Base-by-base conservation (phyloP, 2,797 vertebrate species). In the Falco concolor region DNA sequence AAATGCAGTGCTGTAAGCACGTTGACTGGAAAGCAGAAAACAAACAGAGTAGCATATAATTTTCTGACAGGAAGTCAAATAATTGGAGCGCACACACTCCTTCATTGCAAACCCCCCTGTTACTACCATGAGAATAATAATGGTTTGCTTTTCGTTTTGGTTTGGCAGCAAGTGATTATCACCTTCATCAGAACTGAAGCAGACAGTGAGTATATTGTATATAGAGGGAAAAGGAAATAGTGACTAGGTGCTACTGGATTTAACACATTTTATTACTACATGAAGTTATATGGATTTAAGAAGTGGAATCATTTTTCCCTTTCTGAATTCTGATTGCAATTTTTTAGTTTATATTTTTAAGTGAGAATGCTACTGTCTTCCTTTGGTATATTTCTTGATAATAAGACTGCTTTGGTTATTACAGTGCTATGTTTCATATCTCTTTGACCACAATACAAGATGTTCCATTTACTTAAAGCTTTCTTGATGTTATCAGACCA, bases 381-480 rank as follows among this genome's bases (percentile, higher is more conserved):
- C 59, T 59, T 69, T 70, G 44, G 12, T 38, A 18, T 85, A 77
- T 83, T 80, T 89, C 90, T 81, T 84, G 61, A 42, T 50, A 83
- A 57, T 18, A 73, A 44, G 60, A 73, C 36, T 63, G 19, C 60
- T 69, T 64, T 52, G 44, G 47, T 63, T 90, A 59, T 70, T 87
- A 83, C 22, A 67, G 53, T 30, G 56, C 36, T 60, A 36, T 7
- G 5, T 84, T 84, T 84, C 80, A 21, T 84, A 36, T 74, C 90
- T 79, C 63, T 87, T 72, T 91, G 72, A 89, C 90, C 84, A 87
- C 81, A 82, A 49, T 34, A 69, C n/a, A 50, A 93, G 84, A 80
- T 57, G 38, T 91, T 89, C 80, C 40, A 69, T 72, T 93, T 95
- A 91, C 90, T 92, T 94, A 89, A 95, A 87, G 23, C 93, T 89